phyloP scores from a whole-genome alignment of 2,888 invertebrate genomes.

The Eudemis profundana region DNA sequence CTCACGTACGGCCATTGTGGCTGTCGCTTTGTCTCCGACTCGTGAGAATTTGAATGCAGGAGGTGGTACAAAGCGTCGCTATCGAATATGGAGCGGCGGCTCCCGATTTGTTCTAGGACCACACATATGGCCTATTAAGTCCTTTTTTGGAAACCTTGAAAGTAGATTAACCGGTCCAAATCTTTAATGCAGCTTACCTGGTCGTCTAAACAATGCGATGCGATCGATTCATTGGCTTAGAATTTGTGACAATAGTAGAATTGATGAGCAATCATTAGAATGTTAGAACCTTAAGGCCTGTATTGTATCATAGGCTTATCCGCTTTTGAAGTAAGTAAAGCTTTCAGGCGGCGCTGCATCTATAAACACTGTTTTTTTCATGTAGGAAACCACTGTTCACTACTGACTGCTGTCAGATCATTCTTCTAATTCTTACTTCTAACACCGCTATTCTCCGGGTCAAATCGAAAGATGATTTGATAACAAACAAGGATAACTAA shows the following conservation, averaged over 20 bases:
- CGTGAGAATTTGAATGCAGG: constrained; percentile 79
- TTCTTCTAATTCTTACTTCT: too few relatives aligned
- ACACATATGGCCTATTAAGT: constrained; percentile 64
- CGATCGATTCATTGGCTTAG: not conserved
- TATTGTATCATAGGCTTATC: constrained; percentile 7
- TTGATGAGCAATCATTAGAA: constrained; percentile 5
- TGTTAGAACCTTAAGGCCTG: not conserved
- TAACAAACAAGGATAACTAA: too few relatives aligned
- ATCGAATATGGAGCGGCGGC: constrained; percentile 68
- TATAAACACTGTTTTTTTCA: not conserved
- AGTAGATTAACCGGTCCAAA: constrained; percentile 45
- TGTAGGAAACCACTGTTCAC: too few relatives aligned
- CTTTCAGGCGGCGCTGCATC: not conserved
- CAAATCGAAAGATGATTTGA: too few relatives aligned
- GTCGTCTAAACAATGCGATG: constrained; percentile 17
- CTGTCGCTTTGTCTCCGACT: constrained; percentile 71
- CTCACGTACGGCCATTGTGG: constrained; percentile 77
- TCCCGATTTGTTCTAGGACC: constrained; percentile 72
- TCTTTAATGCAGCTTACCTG: constrained; percentile 50
- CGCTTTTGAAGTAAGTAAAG: not conserved
- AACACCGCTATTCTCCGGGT: too few relatives aligned
- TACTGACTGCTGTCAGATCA: too few relatives aligned
- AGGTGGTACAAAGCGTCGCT: constrained; percentile 62
- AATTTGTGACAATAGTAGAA: not conserved
- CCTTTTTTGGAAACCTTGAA: constrained; percentile 49